phyloP scores from a whole-genome alignment of 1,140 invertebrate genomes.

The Wasmannia auropunctata region DNA sequence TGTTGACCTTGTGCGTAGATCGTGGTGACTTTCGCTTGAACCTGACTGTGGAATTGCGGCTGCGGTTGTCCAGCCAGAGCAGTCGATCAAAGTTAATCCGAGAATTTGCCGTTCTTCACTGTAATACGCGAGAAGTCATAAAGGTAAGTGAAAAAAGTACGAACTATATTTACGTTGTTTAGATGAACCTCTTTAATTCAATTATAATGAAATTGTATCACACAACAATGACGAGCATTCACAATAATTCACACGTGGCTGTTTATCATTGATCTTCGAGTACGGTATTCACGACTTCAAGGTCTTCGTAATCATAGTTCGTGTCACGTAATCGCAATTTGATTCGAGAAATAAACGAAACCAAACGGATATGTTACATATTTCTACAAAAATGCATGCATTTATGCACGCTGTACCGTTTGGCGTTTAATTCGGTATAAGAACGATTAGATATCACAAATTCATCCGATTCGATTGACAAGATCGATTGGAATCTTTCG shows the following conservation, averaged over 20 bases:
- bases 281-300: not conserved
- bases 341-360: not conserved
- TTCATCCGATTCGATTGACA: no score
- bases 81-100: not conserved
- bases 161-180: not conserved
- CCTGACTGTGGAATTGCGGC: constrained; percentile 41
- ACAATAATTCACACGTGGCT: not conserved
- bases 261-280: not conserved
- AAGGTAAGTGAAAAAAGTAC: constrained; percentile 6
- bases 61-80: not conserved
- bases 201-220: not conserved
- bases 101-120: not conserved
- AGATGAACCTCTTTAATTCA: not conserved
- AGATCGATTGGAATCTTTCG: no score
- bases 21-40: constrained; percentile 71
- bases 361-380: no score
- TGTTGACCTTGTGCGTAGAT: constrained; percentile 68
- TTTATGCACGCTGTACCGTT: no score
- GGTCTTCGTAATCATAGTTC: not conserved
- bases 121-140: not conserved
- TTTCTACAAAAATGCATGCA: no score
- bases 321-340: not conserved
- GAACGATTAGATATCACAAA: no score
- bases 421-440: no score
- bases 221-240: not conserved